phyloP scores from a whole-genome alignment of 1,140 invertebrate genomes.

The Galleria mellonella region DNA sequence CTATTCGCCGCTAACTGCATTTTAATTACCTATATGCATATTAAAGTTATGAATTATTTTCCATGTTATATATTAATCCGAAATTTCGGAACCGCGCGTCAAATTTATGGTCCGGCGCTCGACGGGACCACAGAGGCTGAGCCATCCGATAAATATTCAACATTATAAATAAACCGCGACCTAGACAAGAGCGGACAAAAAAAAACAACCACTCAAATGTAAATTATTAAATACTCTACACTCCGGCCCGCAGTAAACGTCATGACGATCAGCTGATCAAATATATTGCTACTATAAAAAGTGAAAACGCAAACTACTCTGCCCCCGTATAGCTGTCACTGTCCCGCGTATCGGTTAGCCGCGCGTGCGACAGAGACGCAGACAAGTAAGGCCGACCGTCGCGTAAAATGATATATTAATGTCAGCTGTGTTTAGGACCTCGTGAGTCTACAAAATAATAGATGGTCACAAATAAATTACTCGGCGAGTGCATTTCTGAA shows the following conservation, averaged over 20 bases:
- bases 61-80: constrained; percentile 18
- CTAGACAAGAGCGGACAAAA: constrained; percentile 53
- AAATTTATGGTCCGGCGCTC: constrained; percentile 31
- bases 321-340: constrained; percentile 35
- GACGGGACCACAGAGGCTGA: constrained; percentile 22
- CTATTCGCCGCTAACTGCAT: neutral
- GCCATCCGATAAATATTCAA: constrained; percentile 55
- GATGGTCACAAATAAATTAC: constrained; percentile 73
- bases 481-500: constrained; percentile 68
- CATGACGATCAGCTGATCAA: constrained; percentile 72
- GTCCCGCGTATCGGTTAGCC: constrained; percentile 14
- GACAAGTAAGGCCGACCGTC: constrained; percentile 38
- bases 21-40: neutral
- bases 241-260: constrained; percentile 62
- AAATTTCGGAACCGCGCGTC: constrained; percentile 17
- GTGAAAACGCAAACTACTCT: constrained; percentile 70
- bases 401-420: constrained; percentile 74
- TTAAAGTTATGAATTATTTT: neutral
- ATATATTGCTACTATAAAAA: constrained; percentile 75
- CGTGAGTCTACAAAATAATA: constrained; percentile 73
- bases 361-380: constrained; percentile 32
- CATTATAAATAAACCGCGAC: constrained; percentile 67
- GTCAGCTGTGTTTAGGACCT: constrained; percentile 73
- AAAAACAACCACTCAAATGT: constrained; percentile 63
- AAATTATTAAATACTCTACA: constrained; percentile 71